Evolutionary conservation across 2,113 vertebrate species (phyloP).

Genomic region (Serilophus lunatus): DNA sequence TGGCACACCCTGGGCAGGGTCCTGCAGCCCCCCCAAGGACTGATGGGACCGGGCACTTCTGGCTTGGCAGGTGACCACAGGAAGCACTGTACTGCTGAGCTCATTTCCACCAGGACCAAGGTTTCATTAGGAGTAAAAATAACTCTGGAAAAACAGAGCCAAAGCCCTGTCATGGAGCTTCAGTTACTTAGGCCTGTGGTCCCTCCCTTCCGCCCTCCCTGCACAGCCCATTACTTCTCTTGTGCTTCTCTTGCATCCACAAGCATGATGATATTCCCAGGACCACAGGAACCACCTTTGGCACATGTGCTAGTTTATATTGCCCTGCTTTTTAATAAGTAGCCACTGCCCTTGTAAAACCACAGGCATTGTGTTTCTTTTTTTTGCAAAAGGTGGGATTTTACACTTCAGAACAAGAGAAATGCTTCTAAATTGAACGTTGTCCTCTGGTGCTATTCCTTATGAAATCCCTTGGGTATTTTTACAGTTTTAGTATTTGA

Average conservation of each 20-base stretch:
- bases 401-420: not conserved
- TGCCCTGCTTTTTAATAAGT: not conserved
- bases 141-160: not conserved
- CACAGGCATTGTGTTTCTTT: not conserved
- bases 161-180: not conserved
- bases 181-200: fast-evolving
- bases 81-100: slow-evolving; percentile 25
- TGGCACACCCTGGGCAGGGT: not conserved
- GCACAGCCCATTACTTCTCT: not conserved
- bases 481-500: not conserved
- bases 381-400: not conserved
- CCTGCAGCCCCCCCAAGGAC: not conserved
- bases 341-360: not conserved
- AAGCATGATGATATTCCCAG: not conserved
- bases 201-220: not conserved
- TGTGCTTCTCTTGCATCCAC: not conserved
- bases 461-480: not conserved
- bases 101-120: slow-evolving; percentile 36
- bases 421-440: not conserved
- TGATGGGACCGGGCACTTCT: not conserved
- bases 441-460: not conserved
- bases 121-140: not conserved
- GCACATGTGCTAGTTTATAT: fast-evolving
- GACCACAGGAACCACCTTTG: not conserved
- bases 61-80: slow-evolving; percentile 13